Base-by-base conservation (phyloP, 2,113 vertebrate species). In the Astur gentilis region DNA sequence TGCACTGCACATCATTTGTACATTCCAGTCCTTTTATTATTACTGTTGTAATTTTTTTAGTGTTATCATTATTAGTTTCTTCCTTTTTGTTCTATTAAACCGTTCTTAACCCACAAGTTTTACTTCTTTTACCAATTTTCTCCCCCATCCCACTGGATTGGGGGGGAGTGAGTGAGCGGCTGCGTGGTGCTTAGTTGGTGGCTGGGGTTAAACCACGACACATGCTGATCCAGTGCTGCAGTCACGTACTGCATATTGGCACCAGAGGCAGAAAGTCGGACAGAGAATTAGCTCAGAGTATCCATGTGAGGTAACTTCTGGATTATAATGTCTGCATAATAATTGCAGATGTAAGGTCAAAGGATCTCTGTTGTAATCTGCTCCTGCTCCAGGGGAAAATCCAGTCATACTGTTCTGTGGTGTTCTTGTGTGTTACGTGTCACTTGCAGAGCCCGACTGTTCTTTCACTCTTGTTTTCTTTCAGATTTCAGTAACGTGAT, bases 401-500 rank as follows among this genome's bases (percentile, higher is more conserved):
- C 11, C 3, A 20, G 15, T 14, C 3, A 0, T 8, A 0, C 29
- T 62, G 9, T 44, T 17, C 21, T 8, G 13, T 11, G 22, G 14
- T 20, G 38, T 7, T 47, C 36, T 23, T 21, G 40, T 5, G 31
- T 64, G 34, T 55, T 21, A 7, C 2, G 1, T 25, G 34, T 52
- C 27, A 0, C 26, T 10, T 1, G 3, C 21, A 4, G 47, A 49
- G 61, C 45, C 55, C 2, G 1, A 25, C 47, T 38, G 11, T 23
- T 54, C 64, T 40, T 32, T 36, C 1, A 0, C 42, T 32, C 4
- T 36, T 86, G 12, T 57, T 58, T 17, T 21, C 69, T 96, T 98
- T 67, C 97, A 99, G 99, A 99, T 97, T 99, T 99, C 95, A 99
- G 99, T 95, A 99, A 99, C 8, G 99, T 99, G 88, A 99, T 99